Base-by-base conservation (phyloP, 1,140 invertebrate genomes). In the Drosophila navojoa region DNA sequence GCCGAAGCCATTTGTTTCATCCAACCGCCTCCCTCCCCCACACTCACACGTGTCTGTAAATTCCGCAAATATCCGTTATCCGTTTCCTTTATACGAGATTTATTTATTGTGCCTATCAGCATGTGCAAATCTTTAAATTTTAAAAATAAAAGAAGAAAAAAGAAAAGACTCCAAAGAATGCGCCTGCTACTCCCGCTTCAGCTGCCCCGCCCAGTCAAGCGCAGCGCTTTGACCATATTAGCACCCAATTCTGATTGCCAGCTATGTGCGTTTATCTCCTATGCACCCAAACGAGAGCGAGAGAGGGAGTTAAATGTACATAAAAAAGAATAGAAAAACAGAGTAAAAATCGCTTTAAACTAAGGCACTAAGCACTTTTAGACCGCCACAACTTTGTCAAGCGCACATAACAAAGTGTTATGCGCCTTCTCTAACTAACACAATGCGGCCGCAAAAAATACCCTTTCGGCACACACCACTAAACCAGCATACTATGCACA, bases 11-110 rank as follows among this genome's bases (percentile, higher is more conserved):
- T 67, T 75, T 75, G 60, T 75, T 75, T 75, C 72, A 71, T 71
- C 59, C 67, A 44, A 29, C 42, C 47, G 16, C 32, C 32, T 11
- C 44, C 10, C 15, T 54, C 50, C 68, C 84, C 89, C 84, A 44
- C 10, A 25, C 38, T 50, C 50, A 76, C 84, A 89, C 84, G 84
- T 89, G 84, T 89, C 84, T 73, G 59, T 58, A 90, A 89, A 89
- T 90, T 89, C 84, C 84, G 79, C 82, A 87, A 87, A 87, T 87
- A 82, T 87, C 79, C 84, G 79, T 82, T 87, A 87, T 87, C 82
- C 82, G 82, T 74, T 87, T 87, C 82, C 82, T 82, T 82, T 87
- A 66, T 79, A 70, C 60, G 76, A 87, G 82, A 87, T 87, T 87
- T 87, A 87, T 87, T 77, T 78, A 70, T 79, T 79, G 64, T 62